phyloP scores from a whole-genome alignment of 1,140 invertebrate species.

The Leptoteleia sp. region DNA sequence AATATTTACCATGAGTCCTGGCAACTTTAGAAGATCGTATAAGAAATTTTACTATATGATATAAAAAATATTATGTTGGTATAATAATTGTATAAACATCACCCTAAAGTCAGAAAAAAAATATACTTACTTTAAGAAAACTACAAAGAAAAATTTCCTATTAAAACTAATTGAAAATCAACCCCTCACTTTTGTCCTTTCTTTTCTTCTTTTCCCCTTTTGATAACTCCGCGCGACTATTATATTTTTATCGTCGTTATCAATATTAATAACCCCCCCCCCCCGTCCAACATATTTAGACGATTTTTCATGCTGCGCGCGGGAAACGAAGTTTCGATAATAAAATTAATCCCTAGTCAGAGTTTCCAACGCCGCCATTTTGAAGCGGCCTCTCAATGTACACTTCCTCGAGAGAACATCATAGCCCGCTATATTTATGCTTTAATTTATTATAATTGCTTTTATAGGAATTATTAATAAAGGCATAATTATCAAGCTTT shows the following conservation, averaged over 20 bases:
- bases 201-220: conserved; percentile 4
- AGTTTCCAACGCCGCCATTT: conserved; percentile 59
- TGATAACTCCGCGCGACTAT: conserved; percentile 3
- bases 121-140: too few species aligned
- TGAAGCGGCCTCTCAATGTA: conserved; percentile 30
- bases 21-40: too few species aligned
- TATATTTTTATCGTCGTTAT: conserved; percentile 47
- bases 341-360: conserved; percentile 60
- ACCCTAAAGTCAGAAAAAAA: too few species aligned
- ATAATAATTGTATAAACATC: too few species aligned
- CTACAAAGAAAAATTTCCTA: not conserved
- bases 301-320: conserved; percentile 49
- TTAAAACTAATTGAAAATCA: too few species aligned
- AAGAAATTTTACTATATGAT: too few species aligned
- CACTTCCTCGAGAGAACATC: conserved; percentile 49
- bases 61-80: too few species aligned
- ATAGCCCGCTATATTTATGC: conserved; percentile 41
- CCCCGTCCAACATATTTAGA: conserved; percentile 35
- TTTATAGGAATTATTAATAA: conserved; percentile 64
- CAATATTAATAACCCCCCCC: conserved; percentile 58
- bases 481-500: conserved; percentile 58
- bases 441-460: conserved; percentile 64
- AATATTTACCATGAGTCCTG: too few species aligned
- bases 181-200: not conserved
- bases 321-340: conserved; percentile 54